Conservation (phyloP, 2,888 invertebrate species). For the Cephus pulcher region DNA sequence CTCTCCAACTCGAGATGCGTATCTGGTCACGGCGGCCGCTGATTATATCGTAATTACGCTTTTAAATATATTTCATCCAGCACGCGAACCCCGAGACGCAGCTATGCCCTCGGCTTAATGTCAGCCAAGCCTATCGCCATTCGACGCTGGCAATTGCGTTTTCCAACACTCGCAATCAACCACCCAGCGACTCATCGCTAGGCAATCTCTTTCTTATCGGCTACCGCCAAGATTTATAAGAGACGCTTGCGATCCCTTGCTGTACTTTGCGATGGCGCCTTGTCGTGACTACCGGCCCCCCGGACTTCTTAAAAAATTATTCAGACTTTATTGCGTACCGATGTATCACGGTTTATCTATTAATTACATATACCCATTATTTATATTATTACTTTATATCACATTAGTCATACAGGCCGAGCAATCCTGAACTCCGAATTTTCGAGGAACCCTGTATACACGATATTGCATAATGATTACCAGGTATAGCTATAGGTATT, state of each 20-base stretch:
- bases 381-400: too few species aligned
- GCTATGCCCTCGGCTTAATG: slow-evolving; percentile 44
- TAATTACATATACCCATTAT: not conserved
- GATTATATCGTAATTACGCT: slow-evolving; percentile 62
- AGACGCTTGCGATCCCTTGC: not conserved
- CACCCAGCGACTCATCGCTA: slow-evolving; percentile 39
- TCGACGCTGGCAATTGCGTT: slow-evolving; percentile 1
- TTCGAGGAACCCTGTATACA: too few species aligned
- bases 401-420: too few species aligned
- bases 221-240: slow-evolving; percentile 45
- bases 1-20: slow-evolving; percentile 48
- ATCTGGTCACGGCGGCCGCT: slow-evolving; percentile 57
- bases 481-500: not conserved
- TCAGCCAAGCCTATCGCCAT: slow-evolving; percentile 21
- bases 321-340: not conserved
- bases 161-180: not conserved
- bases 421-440: too few species aligned
- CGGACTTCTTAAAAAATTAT: not conserved
- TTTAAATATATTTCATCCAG: slow-evolving; percentile 61
- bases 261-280: slow-evolving; percentile 35
- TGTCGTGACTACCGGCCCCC: slow-evolving; percentile 38
- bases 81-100: slow-evolving; percentile 47
- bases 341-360: not conserved
- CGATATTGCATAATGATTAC: slow-evolving; percentile 33
- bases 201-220: slow-evolving; percentile 53